Evolutionary conservation across 1,140 invertebrate genomes (phyloP), one percentile per base, ranked within the genome.

Genomic region (Solenopsis invicta): DNA sequence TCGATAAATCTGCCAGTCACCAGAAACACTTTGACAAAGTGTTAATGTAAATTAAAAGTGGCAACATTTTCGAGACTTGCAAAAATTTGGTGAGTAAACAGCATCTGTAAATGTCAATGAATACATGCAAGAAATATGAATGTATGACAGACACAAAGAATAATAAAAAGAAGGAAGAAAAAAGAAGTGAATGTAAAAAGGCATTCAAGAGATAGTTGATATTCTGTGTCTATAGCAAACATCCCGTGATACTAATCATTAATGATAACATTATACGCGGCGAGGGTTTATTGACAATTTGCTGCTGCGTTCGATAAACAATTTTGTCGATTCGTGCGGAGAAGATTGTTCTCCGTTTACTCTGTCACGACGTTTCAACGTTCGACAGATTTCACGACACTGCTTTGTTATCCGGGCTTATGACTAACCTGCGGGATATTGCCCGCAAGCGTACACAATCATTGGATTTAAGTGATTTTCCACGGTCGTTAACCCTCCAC

Each of bases 311-410:
- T 78, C 12, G 24, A 66, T 21, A n/a, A 34, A 64, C 37, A 29
- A 61, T 8, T 29, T 3, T 24, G 37, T 24, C 59, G 64, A 54
- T 82, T 61, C 69, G 81, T 62, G 29, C 37, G 10, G n/a, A 67
- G 81, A 90, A 89, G 78, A 87, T 82, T 81, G 41, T 37, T 82
- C 66, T 69, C 64, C 29, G 41, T 64, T 81, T 71, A 72, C 54
- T 62, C 41, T 4, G 16, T 24, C 37, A n/a, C n/a, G 45, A 29
- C 13, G 6, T 52, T 64, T 80, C 37, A 50, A 54, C 48, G 29
- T 52, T 24, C 18, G 29, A 61, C n/a, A 61, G 24, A 61, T 72
- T 85, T 62, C 29, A 41, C 54, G 54, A 84, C 24, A 18, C n/a
- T 45, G 69, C 37, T 59, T 61, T 67, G 45, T 80, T 72, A 45